Base-by-base conservation (phyloP, 2,113 vertebrate genomes). In the Vidua macroura region DNA sequence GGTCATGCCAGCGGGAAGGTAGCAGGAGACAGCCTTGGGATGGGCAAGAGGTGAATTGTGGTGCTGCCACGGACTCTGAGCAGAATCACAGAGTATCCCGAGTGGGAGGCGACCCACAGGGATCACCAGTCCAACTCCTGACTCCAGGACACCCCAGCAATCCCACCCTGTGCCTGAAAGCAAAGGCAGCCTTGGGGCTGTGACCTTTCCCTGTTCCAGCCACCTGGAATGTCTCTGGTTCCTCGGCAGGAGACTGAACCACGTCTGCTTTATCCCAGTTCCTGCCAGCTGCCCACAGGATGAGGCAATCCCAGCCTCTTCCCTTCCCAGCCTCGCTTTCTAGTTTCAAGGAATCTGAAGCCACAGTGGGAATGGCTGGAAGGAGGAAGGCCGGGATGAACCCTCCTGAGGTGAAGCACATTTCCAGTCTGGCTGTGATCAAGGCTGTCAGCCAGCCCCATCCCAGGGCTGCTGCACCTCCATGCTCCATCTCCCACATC, bases 401-500 rank as follows among this genome's bases (percentile, higher is more conserved):
- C 21, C 58, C 21, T 21, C 69, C 6, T 7, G 22, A 37, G 41
- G 30, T 6, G 62, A 68, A 82, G 77, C 91, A 46, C 39, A 2
- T 16, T 64, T 63, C 30, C 48, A 28, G 4, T 5, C 33, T 59
- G 6, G 28, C 80, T 6, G 25, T 4, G 52, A 60, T 14, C 55
- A 25, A 64, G 85, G 75, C 62, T 21, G 31, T 10, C 80, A 41
- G 66, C 37, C 52, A 78, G 53, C 77, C 81, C 51, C 44, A 10
- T 30, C 23, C 74, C 48, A 6, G 18, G 22, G 67, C 82, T 83
- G 41, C 74, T 78, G 31, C 13, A 21, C 20, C 74, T 52, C 73
- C 17, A 0, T 0, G 4, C 41, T 33, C 66, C 48, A 23, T 9
- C 20, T n/a, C 37, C 9, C 60, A 16, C 69, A 18, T 4, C 31